Evolutionary conservation across 2,888 invertebrate genomes (phyloP).

Genomic region (Ormia ochracea): DNA sequence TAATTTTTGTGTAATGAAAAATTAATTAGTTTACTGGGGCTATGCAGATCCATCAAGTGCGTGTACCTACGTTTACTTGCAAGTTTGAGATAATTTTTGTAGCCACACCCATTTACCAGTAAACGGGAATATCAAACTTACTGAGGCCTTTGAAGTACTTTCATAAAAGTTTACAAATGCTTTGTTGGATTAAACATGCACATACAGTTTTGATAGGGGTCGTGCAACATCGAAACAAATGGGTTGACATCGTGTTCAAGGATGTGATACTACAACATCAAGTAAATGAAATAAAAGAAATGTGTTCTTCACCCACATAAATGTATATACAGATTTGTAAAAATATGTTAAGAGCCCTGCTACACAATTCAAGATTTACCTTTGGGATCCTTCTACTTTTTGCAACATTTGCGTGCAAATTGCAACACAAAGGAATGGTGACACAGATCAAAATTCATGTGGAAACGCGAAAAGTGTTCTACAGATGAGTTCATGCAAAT

Average conservation of each 20-base stretch:
- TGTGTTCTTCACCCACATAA: neutral
- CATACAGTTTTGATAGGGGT: neutral
- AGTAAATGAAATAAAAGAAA: too few species aligned
- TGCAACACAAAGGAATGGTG: conserved; percentile 53
- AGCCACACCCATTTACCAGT: too few species aligned
- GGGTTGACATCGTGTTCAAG: conserved; percentile 48
- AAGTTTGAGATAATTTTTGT: too few species aligned
- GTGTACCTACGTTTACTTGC: too few species aligned
- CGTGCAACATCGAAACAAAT: conserved; percentile 39
- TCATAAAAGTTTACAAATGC: neutral
- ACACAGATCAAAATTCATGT: conserved; percentile 56
- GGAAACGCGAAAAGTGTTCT: conserved; percentile 51
- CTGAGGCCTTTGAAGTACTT: too few species aligned
- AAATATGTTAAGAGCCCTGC: neutral
- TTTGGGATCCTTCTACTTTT: neutral
- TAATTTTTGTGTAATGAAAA: too few species aligned
- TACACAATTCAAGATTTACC: neutral
- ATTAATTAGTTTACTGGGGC: too few species aligned
- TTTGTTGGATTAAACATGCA: neutral
- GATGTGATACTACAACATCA: conserved; percentile 17
- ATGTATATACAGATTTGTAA: neutral
- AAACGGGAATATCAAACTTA: too few species aligned
- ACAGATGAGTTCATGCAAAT: conserved; percentile 46
- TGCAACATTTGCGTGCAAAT: conserved; percentile 35
- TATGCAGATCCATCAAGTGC: too few species aligned